A percentile compares a stretch with the other conserved stretches of the same genome.
These are phyloP conservation scores for Macropus fuliginosus DNA, from an alignment of 2,797 vertebrate species.

Conservation along the genomic window DNA sequence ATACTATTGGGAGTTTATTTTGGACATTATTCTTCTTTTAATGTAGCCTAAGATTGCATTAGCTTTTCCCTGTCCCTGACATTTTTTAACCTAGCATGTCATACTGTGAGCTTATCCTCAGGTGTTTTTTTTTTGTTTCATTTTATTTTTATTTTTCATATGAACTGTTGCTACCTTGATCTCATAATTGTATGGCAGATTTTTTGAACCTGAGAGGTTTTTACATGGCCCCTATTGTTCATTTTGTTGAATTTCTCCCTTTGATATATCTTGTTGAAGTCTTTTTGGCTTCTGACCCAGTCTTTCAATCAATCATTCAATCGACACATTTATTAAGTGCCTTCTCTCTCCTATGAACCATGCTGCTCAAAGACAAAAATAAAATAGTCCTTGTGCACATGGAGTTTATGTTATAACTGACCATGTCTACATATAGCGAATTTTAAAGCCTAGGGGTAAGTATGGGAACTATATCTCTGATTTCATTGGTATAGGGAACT, in stretches of 20 bases:
- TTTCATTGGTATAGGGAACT: neutral
- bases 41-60: neutral
- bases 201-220: neutral
- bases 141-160: neutral
- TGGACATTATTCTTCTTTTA: neutral
- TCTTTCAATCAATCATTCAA: neutral
- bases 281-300: neutral
- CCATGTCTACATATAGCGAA: neutral
- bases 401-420: neutral
- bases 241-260: neutral
- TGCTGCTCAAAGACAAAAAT: neutral
- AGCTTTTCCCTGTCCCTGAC: neutral
- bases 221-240: neutral
- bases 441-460: neutral
- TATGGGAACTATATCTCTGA: neutral
- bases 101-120: neutral
- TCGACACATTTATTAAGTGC: neutral
- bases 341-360: neutral
- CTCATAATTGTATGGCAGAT: neutral
- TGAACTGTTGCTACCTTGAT: neutral
- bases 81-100: neutral
- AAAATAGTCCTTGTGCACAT: neutral
- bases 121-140: neutral
- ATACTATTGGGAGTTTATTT: neutral
- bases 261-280: neutral